Conservation (phyloP, 2,797 vertebrate species). For the Babyrousa celebensis region DNA sequence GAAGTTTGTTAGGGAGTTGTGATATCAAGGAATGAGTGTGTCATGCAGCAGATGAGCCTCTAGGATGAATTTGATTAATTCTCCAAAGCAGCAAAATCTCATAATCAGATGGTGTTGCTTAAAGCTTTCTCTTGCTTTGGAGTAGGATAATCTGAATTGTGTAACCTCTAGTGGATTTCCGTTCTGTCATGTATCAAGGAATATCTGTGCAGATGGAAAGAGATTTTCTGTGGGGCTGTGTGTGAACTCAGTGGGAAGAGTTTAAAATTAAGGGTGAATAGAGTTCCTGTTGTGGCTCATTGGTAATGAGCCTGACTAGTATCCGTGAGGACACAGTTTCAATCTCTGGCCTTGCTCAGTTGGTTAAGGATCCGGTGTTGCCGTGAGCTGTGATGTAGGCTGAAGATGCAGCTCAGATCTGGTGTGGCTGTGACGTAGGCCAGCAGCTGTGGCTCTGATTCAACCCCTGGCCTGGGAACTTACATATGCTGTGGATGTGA, state of each 20-base stretch:
- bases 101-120: constrained; percentile 75
- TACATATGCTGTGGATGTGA: too few species aligned
- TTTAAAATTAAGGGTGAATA: constrained; percentile 52
- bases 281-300: too few species aligned
- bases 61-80: constrained; percentile 78
- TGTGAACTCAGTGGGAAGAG: constrained; percentile 60
- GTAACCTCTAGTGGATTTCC: constrained; percentile 63
- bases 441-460: too few species aligned
- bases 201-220: constrained; percentile 28
- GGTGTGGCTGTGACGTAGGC: too few species aligned
- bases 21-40: constrained; percentile 55
- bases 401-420: too few species aligned
- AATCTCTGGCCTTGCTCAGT: too few species aligned
- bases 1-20: constrained; percentile 74
- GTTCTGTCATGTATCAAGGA: constrained; percentile 39
- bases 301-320: too few species aligned
- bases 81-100: constrained; percentile 50
- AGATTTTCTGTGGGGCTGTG: constrained; percentile 59
- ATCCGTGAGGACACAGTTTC: too few species aligned
- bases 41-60: constrained; percentile 64
- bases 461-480: too few species aligned
- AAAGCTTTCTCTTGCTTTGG: constrained; percentile 74
- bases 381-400: too few species aligned
- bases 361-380: too few species aligned
- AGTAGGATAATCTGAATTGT: constrained; percentile 70